Evolutionary conservation across 2,888 invertebrate species (phyloP).

Genomic region (Dryomyza anilis): DNA sequence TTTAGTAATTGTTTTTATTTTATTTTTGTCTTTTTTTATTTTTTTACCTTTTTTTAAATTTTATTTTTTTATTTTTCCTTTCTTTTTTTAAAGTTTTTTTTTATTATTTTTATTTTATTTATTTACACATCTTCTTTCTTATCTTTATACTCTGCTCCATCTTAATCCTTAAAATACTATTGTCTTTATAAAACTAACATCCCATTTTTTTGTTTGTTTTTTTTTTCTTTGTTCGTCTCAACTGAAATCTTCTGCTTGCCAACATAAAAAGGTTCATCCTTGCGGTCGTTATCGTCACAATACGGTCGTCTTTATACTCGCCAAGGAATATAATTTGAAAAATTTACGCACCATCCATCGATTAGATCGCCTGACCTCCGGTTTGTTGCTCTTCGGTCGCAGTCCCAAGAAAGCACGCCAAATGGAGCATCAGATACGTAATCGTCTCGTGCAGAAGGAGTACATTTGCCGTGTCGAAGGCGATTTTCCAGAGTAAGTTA

Average conservation of each 20-base stretch:
- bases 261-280: conserved; percentile 92
- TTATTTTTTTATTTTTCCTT: not conserved
- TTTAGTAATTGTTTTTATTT: too few species aligned
- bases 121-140: not conserved
- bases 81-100: not conserved
- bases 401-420: conserved; percentile 91
- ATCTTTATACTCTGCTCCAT: too few species aligned
- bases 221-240: not conserved
- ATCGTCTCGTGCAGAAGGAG: conserved; percentile 90
- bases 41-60: not conserved
- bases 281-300: conserved; percentile 98
- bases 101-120: not conserved
- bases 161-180: too few species aligned
- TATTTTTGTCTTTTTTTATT: not conserved
- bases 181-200: too few species aligned
- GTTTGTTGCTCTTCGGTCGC: conserved; percentile 88
- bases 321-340: conserved; percentile 93
- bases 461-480: conserved; percentile 96
- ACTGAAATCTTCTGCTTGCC: conserved; percentile 1
- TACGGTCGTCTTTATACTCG: conserved; percentile 93
- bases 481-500: conserved; percentile 87
- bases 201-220: not conserved
- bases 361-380: conserved; percentile 94
- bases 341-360: conserved; percentile 94
- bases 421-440: conserved; percentile 94